phyloP scores from a whole-genome alignment of 2,113 vertebrate genomes.

The Platanista minor region DNA sequence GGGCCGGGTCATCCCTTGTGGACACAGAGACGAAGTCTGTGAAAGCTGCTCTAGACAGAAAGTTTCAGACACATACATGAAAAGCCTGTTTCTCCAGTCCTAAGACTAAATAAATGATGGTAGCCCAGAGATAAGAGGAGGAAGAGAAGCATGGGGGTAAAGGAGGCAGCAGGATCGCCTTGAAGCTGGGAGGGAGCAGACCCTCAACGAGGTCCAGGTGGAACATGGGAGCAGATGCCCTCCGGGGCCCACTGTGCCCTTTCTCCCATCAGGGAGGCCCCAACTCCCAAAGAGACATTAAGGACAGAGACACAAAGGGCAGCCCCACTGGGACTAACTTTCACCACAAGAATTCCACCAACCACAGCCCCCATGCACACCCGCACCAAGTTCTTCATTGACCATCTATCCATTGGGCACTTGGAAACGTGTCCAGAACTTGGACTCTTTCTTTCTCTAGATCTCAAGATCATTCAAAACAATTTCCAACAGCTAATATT shows the following conservation, averaged over 20 bases:
- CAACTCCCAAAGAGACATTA: neutral
- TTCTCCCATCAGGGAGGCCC: neutral
- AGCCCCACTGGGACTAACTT: fast-evolving
- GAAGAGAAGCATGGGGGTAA: neutral
- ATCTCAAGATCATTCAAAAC: neutral
- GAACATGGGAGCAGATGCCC: fast-evolving
- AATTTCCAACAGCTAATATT: neutral
- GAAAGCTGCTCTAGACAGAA: neutral
- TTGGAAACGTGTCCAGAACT: neutral
- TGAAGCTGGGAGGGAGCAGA: too few relatives aligned
- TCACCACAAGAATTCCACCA: neutral
- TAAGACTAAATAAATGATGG: neutral
- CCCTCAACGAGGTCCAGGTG: fast-evolving
- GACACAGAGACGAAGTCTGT: neutral
- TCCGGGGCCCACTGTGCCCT: neutral
- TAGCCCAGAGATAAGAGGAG: neutral
- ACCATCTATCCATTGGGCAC: fast-evolving
- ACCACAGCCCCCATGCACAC: fast-evolving
- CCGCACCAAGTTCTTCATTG: fast-evolving
- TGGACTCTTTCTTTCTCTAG: neutral
- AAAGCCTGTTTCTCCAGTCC: neutral
- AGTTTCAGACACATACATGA: neutral
- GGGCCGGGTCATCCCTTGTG: neutral
- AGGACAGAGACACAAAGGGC: neutral
- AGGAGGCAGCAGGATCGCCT: neutral